phyloP scores from a whole-genome alignment of 2,113 vertebrate genomes.

The Xyrauchen texanus region DNA sequence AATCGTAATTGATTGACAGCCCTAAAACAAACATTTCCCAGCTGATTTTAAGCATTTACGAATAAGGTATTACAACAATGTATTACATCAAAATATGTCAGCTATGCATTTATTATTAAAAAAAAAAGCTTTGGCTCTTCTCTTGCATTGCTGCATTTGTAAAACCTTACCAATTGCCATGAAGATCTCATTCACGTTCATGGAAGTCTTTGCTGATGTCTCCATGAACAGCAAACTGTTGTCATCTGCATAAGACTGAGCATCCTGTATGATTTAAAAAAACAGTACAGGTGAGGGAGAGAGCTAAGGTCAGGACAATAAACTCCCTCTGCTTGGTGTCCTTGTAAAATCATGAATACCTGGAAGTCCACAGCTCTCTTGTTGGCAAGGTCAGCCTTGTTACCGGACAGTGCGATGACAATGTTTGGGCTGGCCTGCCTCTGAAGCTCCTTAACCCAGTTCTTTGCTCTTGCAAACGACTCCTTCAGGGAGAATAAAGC shows the following conservation, averaged over 20 bases:
- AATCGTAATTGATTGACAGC: too few species aligned
- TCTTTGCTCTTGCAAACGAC: constrained; percentile 96
- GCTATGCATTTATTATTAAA: too few species aligned
- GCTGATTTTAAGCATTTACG: too few species aligned
- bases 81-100: too few species aligned
- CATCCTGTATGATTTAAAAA: constrained; percentile 79
- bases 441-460: constrained; percentile 99
- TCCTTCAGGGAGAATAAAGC: constrained; percentile 77
- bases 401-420: constrained; percentile 97
- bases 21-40: too few species aligned
- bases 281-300: constrained; percentile 2
- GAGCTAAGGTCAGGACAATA: background rate
- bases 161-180: constrained; percentile 89
- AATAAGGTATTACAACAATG: too few species aligned
- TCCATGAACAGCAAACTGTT: constrained; percentile 99
- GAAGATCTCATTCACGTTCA: constrained; percentile 99
- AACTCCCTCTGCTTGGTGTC: background rate
- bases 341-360: constrained; percentile 70
- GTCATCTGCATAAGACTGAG: constrained; percentile 96
- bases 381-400: constrained; percentile 95
- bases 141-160: background rate
- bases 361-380: constrained; percentile 97
- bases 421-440: constrained; percentile 98
- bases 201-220: constrained; percentile 95
- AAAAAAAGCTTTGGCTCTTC: too few species aligned